These are phyloP conservation scores for Trachops cirrhosus DNA, from an alignment of 2,797 vertebrate genomes.

Conservation along the genomic window DNA sequence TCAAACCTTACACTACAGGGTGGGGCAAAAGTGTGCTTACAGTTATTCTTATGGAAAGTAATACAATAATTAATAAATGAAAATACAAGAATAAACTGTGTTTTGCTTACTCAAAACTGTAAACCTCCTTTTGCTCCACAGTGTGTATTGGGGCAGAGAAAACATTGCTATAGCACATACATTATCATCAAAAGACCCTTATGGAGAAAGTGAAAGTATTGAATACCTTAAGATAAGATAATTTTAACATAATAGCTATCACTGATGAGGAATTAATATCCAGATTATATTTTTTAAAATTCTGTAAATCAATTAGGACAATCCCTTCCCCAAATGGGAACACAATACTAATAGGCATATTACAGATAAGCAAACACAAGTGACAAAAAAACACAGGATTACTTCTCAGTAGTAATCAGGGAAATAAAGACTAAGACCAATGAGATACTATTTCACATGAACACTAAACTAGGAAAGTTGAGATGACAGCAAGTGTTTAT, in stretches of 20 bases:
- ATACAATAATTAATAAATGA: not conserved
- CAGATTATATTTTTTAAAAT: not conserved
- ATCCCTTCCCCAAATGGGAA: not conserved
- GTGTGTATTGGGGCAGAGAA: not conserved
- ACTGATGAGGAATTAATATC: not conserved
- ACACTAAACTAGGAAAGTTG: not conserved
- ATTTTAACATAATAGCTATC: not conserved
- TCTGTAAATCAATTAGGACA: not conserved
- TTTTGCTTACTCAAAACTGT: not conserved
- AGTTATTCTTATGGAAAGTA: not conserved
- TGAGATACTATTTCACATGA: not conserved
- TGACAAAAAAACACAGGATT: not conserved
- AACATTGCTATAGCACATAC: not conserved
- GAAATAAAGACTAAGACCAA: not conserved
- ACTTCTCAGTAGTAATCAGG: not conserved
- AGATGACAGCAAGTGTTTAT: not conserved
- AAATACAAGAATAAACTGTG: not conserved
- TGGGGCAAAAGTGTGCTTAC: not conserved
- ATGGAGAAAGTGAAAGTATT: not conserved
- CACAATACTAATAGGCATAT: not conserved
- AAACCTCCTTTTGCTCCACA: not conserved
- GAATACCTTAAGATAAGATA: not conserved
- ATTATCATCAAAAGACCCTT: not conserved
- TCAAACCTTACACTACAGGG: not conserved
- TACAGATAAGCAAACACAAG: not conserved